Percentiles rank a stretch among this genome's conserved stretches.
These are phyloP conservation scores for Cathartes aura DNA, from an alignment of 2,113 vertebrate genomes.

Conservation along the genomic window DNA sequence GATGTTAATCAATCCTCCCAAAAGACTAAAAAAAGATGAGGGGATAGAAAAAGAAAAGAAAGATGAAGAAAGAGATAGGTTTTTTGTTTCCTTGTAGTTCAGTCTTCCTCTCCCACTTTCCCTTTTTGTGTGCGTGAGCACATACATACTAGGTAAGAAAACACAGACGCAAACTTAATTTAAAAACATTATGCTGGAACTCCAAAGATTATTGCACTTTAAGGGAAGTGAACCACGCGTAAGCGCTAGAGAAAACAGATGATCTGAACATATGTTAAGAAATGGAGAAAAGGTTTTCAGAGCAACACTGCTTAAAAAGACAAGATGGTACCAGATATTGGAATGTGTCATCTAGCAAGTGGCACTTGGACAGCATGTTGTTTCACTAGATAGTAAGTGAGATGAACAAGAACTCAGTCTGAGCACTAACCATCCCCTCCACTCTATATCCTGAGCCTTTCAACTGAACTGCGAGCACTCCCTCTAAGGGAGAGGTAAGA, in stretches of 20 bases:
- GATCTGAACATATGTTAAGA: neutral
- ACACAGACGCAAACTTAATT: neutral
- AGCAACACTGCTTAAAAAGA: neutral
- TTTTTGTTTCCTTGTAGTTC: neutral
- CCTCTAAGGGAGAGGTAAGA: neutral
- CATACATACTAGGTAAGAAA: neutral
- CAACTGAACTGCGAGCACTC: neutral
- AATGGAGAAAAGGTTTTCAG: neutral
- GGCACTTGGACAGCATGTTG: neutral
- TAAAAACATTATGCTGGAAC: neutral
- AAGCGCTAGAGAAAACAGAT: neutral
- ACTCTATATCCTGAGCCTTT: neutral
- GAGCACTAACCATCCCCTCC: neutral
- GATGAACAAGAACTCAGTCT: neutral
- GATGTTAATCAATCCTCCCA: conserved; percentile 19
- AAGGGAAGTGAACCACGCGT: neutral
- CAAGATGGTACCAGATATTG: neutral
- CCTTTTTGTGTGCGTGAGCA: neutral
- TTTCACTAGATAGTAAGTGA: neutral
- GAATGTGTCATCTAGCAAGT: neutral
- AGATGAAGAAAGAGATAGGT: neutral
- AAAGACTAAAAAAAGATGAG: neutral
- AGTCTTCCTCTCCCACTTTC: neutral
- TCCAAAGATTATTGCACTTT: neutral
- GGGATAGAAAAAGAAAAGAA: neutral